phyloP scores from a whole-genome alignment of 2,797 vertebrate species.

The Tragelaphus eurycerus region DNA sequence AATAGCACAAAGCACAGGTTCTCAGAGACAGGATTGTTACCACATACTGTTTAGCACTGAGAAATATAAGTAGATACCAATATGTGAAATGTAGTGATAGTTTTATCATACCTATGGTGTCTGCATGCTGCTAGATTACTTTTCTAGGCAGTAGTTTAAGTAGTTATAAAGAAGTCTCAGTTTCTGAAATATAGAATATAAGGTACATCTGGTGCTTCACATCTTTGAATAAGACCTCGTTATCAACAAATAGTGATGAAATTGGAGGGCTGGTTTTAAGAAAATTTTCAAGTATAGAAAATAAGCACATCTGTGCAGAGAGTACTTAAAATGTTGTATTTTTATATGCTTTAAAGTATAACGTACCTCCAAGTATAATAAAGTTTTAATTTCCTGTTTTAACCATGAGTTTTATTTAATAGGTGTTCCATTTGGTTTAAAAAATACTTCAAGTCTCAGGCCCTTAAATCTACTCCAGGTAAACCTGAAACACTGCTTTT shows the following conservation, averaged over 20 bases:
- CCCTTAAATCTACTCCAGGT: conserved; percentile 98
- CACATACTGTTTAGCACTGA: not conserved
- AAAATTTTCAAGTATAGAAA: not conserved
- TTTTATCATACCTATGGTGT: not conserved
- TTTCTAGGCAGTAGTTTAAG: not conserved
- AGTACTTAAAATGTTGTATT: not conserved
- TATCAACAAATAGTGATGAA: conserved; percentile 13
- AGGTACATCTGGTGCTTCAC: not conserved
- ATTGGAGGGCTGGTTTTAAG: not conserved
- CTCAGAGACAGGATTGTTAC: not conserved
- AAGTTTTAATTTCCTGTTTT: conserved; percentile 76
- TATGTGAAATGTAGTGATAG: not conserved
- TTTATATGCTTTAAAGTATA: not conserved
- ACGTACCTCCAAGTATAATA: conserved; percentile 18
- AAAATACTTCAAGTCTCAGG: conserved; percentile 91
- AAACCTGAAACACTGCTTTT: conserved; percentile 71
- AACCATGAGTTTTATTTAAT: conserved; percentile 83
- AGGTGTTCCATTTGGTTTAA: conserved; percentile 93
- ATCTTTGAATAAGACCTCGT: not conserved
- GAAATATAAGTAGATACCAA: not conserved
- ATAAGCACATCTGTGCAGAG: not conserved
- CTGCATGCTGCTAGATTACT: not conserved
- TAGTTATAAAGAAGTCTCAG: not conserved
- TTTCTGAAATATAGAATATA: conserved; percentile 1
- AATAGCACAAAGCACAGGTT: not conserved